Conservation (phyloP, 2,113 vertebrate genomes). For the Gadus chalcogrammus region DNA sequence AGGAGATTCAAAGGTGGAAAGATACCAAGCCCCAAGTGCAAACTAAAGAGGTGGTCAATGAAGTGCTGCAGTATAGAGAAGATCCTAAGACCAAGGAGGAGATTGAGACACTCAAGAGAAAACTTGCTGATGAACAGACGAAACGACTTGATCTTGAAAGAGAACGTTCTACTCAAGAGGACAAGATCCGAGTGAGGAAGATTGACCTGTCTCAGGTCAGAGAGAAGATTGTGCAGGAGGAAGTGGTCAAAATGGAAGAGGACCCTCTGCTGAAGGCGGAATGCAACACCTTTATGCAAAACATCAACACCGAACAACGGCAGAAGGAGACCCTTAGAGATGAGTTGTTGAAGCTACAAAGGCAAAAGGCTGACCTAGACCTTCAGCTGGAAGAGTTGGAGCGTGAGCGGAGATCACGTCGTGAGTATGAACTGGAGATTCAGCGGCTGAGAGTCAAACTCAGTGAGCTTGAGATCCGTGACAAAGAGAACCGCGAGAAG, state of each 20-base stretch:
- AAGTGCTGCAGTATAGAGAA: conserved; percentile 89
- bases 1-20: conserved; percentile 89
- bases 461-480: conserved; percentile 79
- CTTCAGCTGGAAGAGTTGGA: conserved; percentile 88
- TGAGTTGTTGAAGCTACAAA: conserved; percentile 83
- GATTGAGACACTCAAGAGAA: conserved; percentile 80
- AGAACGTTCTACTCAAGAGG: conserved; percentile 77
- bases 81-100: conserved; percentile 92
- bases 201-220: conserved; percentile 85
- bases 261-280: conserved; percentile 85
- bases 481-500: conserved; percentile 85
- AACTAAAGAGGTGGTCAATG: conserved; percentile 90
- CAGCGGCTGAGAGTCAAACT: conserved; percentile 83
- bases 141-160: conserved; percentile 87
- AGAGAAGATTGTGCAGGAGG: conserved; percentile 88
- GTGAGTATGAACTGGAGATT: conserved; percentile 90
- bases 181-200: conserved; percentile 84
- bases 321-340: conserved; percentile 81
- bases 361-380: conserved; percentile 82
- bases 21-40: conserved; percentile 90
- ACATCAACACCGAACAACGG: conserved; percentile 83
- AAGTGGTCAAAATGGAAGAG: conserved; percentile 88
- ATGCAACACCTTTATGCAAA: conserved; percentile 76
- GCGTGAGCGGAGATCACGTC: conserved; percentile 82
- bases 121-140: conserved; percentile 86